A percentile compares a stretch with the other conserved stretches of the same genome.
Evolutionary conservation across 2,113 vertebrate genomes (phyloP).

Genomic region (Halichoerus grypus): DNA sequence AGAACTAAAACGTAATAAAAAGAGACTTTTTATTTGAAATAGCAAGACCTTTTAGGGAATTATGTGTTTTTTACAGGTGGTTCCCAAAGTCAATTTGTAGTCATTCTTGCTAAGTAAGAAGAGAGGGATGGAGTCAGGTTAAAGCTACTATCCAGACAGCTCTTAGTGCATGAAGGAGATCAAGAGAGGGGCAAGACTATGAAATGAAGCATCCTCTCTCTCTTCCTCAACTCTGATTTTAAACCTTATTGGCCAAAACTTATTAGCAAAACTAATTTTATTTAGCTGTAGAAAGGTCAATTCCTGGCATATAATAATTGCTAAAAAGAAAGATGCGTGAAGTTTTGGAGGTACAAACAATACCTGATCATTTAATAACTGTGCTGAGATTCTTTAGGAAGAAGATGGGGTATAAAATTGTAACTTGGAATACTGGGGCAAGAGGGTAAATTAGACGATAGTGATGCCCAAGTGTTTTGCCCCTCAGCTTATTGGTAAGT

Average conservation of each 20-base stretch:
- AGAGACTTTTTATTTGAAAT: background rate
- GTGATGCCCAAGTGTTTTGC: background rate
- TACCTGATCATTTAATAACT: background rate
- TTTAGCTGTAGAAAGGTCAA: background rate
- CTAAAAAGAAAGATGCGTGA: conserved; percentile 20
- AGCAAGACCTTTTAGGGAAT: background rate
- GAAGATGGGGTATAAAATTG: background rate
- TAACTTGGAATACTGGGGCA: background rate
- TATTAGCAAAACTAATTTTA: background rate
- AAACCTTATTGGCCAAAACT: background rate
- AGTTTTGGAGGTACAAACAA: background rate
- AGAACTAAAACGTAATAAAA: background rate
- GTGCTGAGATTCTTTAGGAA: background rate
- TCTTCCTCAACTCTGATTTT: conserved; percentile 10
- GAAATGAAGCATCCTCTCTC: background rate
- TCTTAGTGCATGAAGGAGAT: background rate
- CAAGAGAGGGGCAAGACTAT: background rate
- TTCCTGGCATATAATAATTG: conserved; percentile 1
- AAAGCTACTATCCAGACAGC: background rate
- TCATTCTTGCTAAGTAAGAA: conserved; percentile 29
- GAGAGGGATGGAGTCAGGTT: background rate
- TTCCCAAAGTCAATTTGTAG: background rate
- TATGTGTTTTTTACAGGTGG: background rate
- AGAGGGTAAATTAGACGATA: background rate
- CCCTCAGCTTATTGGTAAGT: background rate